These are phyloP conservation scores for Prunella strophiata DNA, from an alignment of 2,797 vertebrate species.

Conservation along the genomic window DNA sequence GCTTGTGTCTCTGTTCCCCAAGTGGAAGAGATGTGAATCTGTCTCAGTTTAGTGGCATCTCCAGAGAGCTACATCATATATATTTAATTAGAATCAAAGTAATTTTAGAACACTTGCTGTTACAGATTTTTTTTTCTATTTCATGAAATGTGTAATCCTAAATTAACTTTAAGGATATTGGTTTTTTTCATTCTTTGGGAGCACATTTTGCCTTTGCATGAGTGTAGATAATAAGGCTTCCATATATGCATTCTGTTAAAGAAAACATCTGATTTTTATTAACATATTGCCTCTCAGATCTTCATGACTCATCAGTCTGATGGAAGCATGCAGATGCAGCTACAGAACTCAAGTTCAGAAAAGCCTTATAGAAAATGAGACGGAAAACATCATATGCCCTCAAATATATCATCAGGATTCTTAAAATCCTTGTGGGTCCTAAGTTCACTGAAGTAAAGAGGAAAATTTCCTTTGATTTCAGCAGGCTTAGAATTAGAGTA, in stretches of 20 bases:
- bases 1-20: not conserved
- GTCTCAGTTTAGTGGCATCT: not conserved
- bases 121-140: not conserved
- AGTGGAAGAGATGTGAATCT: not conserved
- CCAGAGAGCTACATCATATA: not conserved
- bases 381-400: not conserved
- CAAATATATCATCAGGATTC: not conserved
- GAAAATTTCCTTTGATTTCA: not conserved
- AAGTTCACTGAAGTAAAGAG: not conserved
- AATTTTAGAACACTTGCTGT: not conserved
- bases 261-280: not conserved
- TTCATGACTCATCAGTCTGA: not conserved
- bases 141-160: not conserved
- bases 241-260: not conserved
- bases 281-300: not conserved
- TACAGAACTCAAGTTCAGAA: not conserved
- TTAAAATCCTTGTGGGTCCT: not conserved
- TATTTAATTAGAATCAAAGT: not conserved
- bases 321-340: not conserved
- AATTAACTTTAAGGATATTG: not conserved
- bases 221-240: not conserved
- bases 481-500: not conserved
- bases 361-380: not conserved
- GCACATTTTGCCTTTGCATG: not conserved
- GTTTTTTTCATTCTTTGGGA: not conserved